Evolutionary conservation across 1,140 invertebrate species (phyloP), one percentile per base, ranked within the genome.

Genomic region (Nymphalis io): DNA sequence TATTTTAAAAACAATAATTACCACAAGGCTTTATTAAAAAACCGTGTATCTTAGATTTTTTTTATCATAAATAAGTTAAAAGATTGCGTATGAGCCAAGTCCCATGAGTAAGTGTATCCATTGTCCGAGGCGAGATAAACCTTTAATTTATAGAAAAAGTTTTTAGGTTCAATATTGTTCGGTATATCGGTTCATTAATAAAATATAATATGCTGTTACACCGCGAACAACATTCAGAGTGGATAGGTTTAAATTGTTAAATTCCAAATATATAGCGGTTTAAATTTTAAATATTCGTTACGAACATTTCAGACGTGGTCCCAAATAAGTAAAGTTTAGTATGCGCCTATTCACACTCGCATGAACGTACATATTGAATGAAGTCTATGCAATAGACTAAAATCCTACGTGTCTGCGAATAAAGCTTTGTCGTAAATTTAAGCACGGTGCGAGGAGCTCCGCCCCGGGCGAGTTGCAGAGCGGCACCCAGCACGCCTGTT

Each of bases 401-500:
- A 82, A 82, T 71, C 67, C 69, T 70, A 68, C 74, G 73, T 79
- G 80, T 81, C 80, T 77, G 76, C 64, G 78, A 79, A 81, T 80
- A 83, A 82, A 83, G 81, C 80, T 78, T 79, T 78, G 78, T 79
- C 76, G 80, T 88, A 87, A 86, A 88, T 87, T 83, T 38, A 63
- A 55, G 38, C 48, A 42, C 65, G 58, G 60, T 23, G 68, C 71
- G 72, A 75, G 76, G 62, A 73, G 66, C 74, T 63, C 76, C 76
- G 79, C 77, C 77, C 74, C 76, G 73, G 75, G 83, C 80, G 60
- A 73, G 65, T 79, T 75, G 70, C 75, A 38, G 60, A 62, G 78
- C 72, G 72, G 72, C 70, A 69, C 71, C 63, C 70, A 77, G 77
- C 76, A 80, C 79, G 83, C 78, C 84, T 82, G 81, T 80, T 81